A percentile compares a stretch with the other conserved stretches of the same genome.
These are phyloP conservation scores for Heptranchias perlo DNA, from an alignment of 2,113 vertebrate genomes.

Conservation along the genomic window DNA sequence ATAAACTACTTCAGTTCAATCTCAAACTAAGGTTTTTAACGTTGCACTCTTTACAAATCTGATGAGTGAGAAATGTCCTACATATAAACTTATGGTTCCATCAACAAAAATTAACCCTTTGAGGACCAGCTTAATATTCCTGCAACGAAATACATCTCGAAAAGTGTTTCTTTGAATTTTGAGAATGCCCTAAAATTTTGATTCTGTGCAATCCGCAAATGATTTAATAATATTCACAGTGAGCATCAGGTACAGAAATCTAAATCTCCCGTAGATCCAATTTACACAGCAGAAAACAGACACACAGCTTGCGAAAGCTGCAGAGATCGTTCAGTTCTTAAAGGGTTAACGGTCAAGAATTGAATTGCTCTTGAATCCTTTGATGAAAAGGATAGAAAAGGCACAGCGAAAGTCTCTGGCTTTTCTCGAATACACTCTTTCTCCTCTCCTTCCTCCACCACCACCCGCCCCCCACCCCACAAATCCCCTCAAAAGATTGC, in stretches of 20 bases:
- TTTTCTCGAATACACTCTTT: not conserved
- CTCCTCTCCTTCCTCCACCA: no score
- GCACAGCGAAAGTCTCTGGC: not conserved
- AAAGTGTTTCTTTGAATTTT: not conserved
- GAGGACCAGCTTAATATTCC: not conserved
- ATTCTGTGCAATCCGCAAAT: not conserved
- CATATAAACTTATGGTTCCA: not conserved
- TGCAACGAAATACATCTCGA: not conserved
- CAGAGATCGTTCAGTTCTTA: not conserved
- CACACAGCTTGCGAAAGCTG: not conserved
- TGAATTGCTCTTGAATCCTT: not conserved
- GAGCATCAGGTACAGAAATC: not conserved
- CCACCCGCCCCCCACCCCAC: no score
- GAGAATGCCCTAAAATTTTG: conserved; percentile 6
- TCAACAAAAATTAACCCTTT: not conserved
- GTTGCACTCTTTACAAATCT: not conserved
- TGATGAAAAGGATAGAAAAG: no score
- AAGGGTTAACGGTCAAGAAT: no score
- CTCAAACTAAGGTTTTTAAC: not conserved
- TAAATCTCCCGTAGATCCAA: not conserved
- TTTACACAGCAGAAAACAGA: not conserved
- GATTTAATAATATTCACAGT: not conserved
- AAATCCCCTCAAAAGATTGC: not conserved
- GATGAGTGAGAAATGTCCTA: not conserved
- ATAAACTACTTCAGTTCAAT: not conserved